Conservation (phyloP, 2,797 vertebrate species). For the Pangasius larnaudii region DNA sequence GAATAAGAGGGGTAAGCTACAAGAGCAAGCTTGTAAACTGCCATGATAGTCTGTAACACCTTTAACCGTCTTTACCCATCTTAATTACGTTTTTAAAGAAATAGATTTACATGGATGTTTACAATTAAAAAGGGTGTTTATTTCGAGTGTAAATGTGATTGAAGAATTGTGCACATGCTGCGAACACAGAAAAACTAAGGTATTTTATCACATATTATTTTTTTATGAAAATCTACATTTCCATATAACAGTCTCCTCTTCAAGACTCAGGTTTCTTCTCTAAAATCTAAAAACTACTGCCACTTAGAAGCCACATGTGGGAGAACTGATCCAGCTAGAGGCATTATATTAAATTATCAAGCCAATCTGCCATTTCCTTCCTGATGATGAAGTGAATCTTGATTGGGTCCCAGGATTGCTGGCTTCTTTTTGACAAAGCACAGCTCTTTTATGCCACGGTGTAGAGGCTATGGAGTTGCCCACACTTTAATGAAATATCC, state of each 20-base stretch:
- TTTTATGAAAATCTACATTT: not conserved
- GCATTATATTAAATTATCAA: slow-evolving; percentile 1
- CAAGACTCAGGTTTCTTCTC: not conserved
- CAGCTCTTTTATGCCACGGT: not conserved
- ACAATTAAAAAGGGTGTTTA: not conserved
- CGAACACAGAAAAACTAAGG: not conserved
- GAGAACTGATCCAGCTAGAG: not conserved
- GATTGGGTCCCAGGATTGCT: not conserved
- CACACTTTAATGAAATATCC: slow-evolving; percentile 37
- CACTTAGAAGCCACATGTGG: not conserved
- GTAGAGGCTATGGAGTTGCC: not conserved
- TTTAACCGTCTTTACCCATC: not conserved
- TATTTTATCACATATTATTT: not conserved
- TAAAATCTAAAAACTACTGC: not conserved
- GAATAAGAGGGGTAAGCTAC: not conserved
- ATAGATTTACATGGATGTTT: not conserved
- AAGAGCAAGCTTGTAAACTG: not conserved
- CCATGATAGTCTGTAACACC: not conserved
- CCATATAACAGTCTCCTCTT: not conserved
- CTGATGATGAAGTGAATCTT: not conserved
- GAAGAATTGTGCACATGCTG: not conserved
- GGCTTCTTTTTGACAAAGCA: too few relatives aligned
- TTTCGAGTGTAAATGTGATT: not conserved
- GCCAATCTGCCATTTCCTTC: not conserved
- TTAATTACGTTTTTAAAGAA: not conserved